These are phyloP conservation scores for Orycteropus afer DNA, from an alignment of 2,113 vertebrate genomes.

Conservation along the genomic window DNA sequence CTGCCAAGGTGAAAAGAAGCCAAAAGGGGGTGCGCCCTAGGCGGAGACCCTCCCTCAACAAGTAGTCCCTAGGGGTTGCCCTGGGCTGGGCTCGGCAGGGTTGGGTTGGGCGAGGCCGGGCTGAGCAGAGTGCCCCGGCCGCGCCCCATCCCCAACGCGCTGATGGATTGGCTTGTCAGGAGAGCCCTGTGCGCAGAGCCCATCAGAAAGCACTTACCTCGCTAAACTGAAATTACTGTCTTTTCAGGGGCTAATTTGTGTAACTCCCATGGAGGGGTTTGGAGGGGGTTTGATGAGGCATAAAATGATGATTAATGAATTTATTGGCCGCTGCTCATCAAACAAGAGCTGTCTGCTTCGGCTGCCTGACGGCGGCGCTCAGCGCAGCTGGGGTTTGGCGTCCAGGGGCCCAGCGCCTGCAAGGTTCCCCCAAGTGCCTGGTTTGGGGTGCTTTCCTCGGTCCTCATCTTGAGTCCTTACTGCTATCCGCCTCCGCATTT, in stretches of 20 bases:
- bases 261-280: constrained; percentile 99
- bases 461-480: neutral
- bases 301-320: constrained; percentile 99
- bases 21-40: neutral
- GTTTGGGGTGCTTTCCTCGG: neutral
- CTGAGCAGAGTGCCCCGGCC: neutral
- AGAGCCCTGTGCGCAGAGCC: constrained; percentile 97
- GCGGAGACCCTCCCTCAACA: neutral
- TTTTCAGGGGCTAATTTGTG: constrained; percentile 99
- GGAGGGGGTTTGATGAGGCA: constrained; percentile 99
- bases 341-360: constrained; percentile 88
- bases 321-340: constrained; percentile 99
- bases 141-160: constrained; percentile 88
- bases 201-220: constrained; percentile 99
- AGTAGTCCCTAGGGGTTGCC: neutral
- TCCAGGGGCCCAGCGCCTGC: neutral
- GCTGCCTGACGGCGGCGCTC: constrained; percentile 57
- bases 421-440: fast-evolving
- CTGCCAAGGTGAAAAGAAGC: neutral
- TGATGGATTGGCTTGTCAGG: constrained; percentile 99
- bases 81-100: neutral
- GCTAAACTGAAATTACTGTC: constrained; percentile 99
- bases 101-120: neutral
- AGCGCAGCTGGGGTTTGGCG: neutral
- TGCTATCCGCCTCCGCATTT: neutral